Evolutionary conservation across 2,888 invertebrate genomes (phyloP), one percentile per base, ranked within the genome.

Genomic region (Trichopoda pennipes): DNA sequence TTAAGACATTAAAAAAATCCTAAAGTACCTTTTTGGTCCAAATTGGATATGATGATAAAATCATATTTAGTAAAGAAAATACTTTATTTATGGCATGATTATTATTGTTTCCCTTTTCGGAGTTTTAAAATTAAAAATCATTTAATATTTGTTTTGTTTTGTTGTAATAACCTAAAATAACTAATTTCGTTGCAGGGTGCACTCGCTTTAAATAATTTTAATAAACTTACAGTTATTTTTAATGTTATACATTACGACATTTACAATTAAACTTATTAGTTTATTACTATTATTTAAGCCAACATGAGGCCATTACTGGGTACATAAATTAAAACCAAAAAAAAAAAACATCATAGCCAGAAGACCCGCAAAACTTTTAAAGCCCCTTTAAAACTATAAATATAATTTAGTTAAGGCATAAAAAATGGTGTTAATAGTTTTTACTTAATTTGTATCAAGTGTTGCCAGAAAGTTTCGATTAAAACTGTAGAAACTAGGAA

Each of bases 371-470:
- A 38, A 49, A 74, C n/a, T 12, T 21, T n/a, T 42, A 49, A 63
- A 44, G 42, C 35, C 60, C 44, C 53, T 68, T 68, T 60, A 61
- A 61, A 61, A 60, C n/a, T 16, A 53, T 32, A 49, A 64, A 61
- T 17, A 21, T 38, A 51, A 23, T 10, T 53, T 42, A 38, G 23
- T 44, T 17, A 23, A 55, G 23, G 14, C 17, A 68, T 35, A 58
- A 47, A 28, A 38, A 38, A 66, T 60, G 49, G 74, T 79, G 78
- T 79, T 75, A 82, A 82, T 78, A 78, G 81, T 72, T 70, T 64
- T 49, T 49, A 75, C 78, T 75, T 75, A 79, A 82, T 82, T 79
- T 74, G 66, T 73, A 53, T 49, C n/a, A n/a, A n/a, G 44, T 44
- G 38, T 38, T 38, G 38, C 38, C 38, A 38, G 38, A 8, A 28